Evolutionary conservation across 1,140 invertebrate species (phyloP).

Genomic region (Grapholita molesta): DNA sequence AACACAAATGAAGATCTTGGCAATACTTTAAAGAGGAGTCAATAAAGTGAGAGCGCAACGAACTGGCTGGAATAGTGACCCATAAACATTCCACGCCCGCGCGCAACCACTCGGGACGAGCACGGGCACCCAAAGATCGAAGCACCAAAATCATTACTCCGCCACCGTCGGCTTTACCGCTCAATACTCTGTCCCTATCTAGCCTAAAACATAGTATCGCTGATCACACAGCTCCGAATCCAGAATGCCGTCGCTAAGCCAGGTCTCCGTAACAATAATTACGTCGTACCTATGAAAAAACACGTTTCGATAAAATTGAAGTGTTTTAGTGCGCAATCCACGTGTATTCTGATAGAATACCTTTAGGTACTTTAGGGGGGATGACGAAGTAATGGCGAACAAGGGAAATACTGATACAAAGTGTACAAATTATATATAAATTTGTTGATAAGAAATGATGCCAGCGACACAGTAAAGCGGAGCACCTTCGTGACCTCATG

Average conservation of each 20-base stretch:
- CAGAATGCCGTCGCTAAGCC: neutral
- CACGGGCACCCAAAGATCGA: neutral
- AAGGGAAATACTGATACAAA: neutral
- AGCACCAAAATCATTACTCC: neutral
- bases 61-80: too few relatives aligned
- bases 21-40: neutral
- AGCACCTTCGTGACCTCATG: too few relatives aligned
- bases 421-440: neutral
- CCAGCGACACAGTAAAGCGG: too few relatives aligned
- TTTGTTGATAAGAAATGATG: too few relatives aligned
- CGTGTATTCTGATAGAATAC: neutral
- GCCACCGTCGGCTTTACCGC: conserved; percentile 4
- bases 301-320: neutral
- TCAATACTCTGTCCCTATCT: neutral
- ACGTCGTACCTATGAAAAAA: neutral
- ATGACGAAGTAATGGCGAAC: neutral
- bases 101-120: neutral
- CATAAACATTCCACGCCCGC: neutral
- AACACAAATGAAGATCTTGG: neutral
- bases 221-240: neutral
- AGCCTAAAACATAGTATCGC: neutral
- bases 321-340: neutral
- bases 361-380: neutral
- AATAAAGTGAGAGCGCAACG: neutral
- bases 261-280: neutral